A percentile compares a stretch with the other conserved stretches of the same genome.
Evolutionary conservation across 2,797 vertebrate genomes (phyloP).

Genomic region (Anabacerthia variegaticeps): DNA sequence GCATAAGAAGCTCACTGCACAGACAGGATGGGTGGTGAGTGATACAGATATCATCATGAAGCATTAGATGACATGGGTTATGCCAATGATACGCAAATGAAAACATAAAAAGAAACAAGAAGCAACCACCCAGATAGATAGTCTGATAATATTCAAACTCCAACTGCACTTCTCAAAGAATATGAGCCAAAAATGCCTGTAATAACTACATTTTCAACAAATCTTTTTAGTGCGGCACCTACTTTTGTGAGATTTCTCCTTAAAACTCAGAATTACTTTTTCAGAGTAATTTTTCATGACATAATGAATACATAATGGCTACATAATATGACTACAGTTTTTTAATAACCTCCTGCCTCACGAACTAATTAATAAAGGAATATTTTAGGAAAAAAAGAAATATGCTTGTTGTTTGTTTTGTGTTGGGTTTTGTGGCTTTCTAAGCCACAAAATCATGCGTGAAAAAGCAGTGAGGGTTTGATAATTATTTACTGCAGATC

Average conservation of each 20-base stretch:
- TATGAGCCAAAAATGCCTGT: constrained; percentile 30
- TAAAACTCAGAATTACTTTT: not conserved
- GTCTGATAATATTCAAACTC: constrained; percentile 42
- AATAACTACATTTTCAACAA: not conserved
- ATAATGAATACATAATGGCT: not conserved
- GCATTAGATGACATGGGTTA: constrained; percentile 82
- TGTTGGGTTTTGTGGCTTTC: not conserved
- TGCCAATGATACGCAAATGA: constrained; percentile 80
- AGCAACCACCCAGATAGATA: constrained; percentile 70
- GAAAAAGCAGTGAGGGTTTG: not conserved
- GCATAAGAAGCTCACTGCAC: constrained; percentile 97
- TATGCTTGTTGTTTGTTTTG: not conserved
- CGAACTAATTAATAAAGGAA: not conserved
- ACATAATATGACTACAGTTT: not conserved
- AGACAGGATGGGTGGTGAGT: constrained; percentile 90
- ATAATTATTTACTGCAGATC: not conserved
- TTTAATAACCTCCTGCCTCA: not conserved
- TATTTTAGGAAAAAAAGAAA: not conserved
- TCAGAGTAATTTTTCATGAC: not conserved
- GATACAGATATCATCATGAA: constrained; percentile 82
- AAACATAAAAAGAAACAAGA: constrained; percentile 80
- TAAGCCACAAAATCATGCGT: not conserved
- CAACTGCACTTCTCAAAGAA: constrained; percentile 39
- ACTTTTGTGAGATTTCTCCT: not conserved
- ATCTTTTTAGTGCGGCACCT: not conserved